Conservation (phyloP, 2,797 vertebrate species). For the Crenichthys baileyi region DNA sequence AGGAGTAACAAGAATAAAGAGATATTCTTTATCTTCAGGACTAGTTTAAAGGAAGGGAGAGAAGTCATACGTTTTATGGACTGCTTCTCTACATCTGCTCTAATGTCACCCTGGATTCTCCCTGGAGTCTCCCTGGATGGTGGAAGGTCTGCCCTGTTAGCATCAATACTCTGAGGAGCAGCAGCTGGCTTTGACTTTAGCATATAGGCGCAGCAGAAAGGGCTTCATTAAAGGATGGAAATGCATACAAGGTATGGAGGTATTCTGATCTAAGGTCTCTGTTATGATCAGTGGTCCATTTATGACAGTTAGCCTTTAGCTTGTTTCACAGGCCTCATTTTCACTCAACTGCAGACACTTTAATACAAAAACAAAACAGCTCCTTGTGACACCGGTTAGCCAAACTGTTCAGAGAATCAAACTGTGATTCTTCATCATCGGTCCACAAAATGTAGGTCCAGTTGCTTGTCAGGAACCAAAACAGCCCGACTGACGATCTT, state of each 20-base stretch:
- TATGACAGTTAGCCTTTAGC: neutral
- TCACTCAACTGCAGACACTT: neutral
- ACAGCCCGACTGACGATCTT: slow-evolving; percentile 69
- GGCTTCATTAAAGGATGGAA: neutral
- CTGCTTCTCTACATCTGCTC: neutral
- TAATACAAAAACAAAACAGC: neutral
- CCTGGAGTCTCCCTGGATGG: no score
- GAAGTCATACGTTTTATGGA: no score
- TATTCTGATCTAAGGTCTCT: neutral
- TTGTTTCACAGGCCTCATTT: no score
- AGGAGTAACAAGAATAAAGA: neutral
- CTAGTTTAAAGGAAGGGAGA: no score
- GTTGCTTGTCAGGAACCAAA: slow-evolving; percentile 71
- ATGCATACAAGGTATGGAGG: neutral
- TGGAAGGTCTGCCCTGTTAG: neutral
- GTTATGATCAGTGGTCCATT: neutral
- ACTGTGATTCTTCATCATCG: slow-evolving; percentile 37
- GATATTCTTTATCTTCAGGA: no score
- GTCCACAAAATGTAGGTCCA: slow-evolving; percentile 77
- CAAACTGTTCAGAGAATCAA: slow-evolving; percentile 10
- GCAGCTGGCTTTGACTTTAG: neutral
- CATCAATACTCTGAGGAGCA: neutral
- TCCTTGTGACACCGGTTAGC: neutral
- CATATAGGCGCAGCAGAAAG: neutral
- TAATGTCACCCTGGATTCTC: no score